Conservation (phyloP, 2,888 invertebrate genomes). For the Frankliniella fusca region DNA sequence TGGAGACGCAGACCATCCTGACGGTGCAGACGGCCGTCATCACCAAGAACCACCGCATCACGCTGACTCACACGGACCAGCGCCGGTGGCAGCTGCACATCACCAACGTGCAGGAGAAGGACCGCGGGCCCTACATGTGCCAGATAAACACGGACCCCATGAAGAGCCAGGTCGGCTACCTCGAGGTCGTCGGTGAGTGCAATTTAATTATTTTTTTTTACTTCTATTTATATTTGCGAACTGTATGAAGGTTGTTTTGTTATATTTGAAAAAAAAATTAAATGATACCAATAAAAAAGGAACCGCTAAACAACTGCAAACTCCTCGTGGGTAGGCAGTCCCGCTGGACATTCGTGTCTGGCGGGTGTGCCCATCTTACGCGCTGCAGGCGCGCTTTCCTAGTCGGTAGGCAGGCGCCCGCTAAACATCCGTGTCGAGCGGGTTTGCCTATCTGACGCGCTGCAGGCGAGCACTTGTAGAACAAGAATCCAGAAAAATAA, state of each 20-base stretch:
- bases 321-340: no score
- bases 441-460: no score
- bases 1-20: conserved; percentile 84
- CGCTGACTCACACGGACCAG: conserved; percentile 69
- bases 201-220: background rate
- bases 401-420: no score
- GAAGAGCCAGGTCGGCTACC: conserved; percentile 63
- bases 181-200: conserved; percentile 61
- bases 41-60: conserved; percentile 83
- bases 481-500: background rate
- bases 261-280: no score
- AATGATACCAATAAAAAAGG: no score
- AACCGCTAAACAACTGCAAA: no score
- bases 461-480: no score
- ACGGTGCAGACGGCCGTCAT: conserved; percentile 86
- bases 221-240: background rate
- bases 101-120: conserved; percentile 70
- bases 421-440: background rate
- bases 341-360: no score
- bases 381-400: no score
- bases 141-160: conserved; percentile 72
- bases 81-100: conserved; percentile 79
- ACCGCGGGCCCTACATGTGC: conserved; percentile 81
- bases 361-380: no score
- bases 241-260: background rate